phyloP scores from a whole-genome alignment of 2,888 invertebrate genomes.

The Cryptosula pallasiana region DNA sequence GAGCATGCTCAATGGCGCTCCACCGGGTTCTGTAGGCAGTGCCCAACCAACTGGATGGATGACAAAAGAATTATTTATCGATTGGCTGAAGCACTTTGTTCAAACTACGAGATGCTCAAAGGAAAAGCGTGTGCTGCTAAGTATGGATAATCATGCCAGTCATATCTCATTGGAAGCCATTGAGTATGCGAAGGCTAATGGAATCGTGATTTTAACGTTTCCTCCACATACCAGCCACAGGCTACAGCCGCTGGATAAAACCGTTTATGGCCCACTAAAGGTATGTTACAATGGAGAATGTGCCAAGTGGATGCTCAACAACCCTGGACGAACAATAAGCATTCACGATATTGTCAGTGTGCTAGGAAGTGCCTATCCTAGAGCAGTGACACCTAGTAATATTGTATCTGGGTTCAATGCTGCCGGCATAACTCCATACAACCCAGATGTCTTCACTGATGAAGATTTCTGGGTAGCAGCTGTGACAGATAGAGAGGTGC shows the following conservation, averaged over 20 bases:
- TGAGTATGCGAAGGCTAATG: slow-evolving; percentile 39
- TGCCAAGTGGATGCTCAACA: too few species aligned
- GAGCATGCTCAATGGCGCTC: slow-evolving; percentile 14
- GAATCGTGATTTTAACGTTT: slow-evolving; percentile 46
- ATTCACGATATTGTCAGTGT: slow-evolving; percentile 44
- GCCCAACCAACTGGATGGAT: slow-evolving; percentile 25
- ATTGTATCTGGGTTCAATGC: too few species aligned
- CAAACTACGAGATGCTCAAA: slow-evolving; percentile 32
- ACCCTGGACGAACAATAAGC: slow-evolving; percentile 45
- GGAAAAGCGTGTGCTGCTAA: slow-evolving; percentile 33
- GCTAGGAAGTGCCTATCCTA: too few species aligned
- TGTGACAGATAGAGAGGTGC: slow-evolving; percentile 23
- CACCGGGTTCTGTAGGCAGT: slow-evolving; percentile 25
- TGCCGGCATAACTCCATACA: too few species aligned
- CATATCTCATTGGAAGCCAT: slow-evolving; percentile 35
- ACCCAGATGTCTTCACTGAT: slow-evolving; percentile 26
- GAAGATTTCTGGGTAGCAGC: slow-evolving; percentile 25
- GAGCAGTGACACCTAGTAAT: slow-evolving; percentile 24
- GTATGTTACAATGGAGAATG: too few species aligned
- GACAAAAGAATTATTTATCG: background rate
- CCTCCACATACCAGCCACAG: slow-evolving; percentile 50
- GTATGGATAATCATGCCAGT: slow-evolving; percentile 38
- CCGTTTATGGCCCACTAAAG: too few species aligned
- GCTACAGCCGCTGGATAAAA: too few species aligned
- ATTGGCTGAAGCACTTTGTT: slow-evolving; percentile 36